These are phyloP conservation scores for Conistra vaccinii DNA, from an alignment of 2,888 invertebrate species.

Conservation along the genomic window DNA sequence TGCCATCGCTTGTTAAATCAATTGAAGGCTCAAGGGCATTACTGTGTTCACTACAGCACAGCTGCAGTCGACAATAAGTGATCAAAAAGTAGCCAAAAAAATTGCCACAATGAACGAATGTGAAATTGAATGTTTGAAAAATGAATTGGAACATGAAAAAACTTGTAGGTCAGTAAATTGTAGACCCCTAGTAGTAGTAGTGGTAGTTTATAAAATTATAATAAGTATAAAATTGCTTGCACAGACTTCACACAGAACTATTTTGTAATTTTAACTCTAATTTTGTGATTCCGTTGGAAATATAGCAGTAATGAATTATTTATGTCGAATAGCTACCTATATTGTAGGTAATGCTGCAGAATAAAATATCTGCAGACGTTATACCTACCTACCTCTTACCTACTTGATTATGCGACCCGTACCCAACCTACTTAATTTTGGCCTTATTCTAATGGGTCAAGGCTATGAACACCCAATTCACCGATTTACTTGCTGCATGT, in stretches of 20 bases:
- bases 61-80: constrained; percentile 54
- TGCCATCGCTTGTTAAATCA: constrained; percentile 71
- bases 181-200: neutral
- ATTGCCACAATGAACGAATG: constrained; percentile 81
- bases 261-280: neutral
- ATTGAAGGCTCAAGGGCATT: constrained; percentile 59
- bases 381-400: neutral
- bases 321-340: neutral
- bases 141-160: constrained; percentile 88
- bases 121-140: constrained; percentile 87
- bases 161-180: constrained; percentile 81
- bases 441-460: constrained; percentile 53
- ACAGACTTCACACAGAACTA: neutral
- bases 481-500: constrained; percentile 21
- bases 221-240: neutral
- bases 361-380: neutral
- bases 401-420: constrained; percentile 33
- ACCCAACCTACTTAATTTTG: constrained; percentile 33
- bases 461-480: constrained; percentile 11
- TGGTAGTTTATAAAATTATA: too few relatives aligned
- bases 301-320: neutral
- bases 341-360: constrained; percentile 6
- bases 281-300: neutral
- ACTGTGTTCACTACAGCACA: constrained; percentile 47
- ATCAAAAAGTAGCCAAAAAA: constrained; percentile 36